Evolutionary conservation across 2,888 invertebrate genomes (phyloP), one percentile per base, ranked within the genome.

Genomic region (Aphodius granarius): DNA sequence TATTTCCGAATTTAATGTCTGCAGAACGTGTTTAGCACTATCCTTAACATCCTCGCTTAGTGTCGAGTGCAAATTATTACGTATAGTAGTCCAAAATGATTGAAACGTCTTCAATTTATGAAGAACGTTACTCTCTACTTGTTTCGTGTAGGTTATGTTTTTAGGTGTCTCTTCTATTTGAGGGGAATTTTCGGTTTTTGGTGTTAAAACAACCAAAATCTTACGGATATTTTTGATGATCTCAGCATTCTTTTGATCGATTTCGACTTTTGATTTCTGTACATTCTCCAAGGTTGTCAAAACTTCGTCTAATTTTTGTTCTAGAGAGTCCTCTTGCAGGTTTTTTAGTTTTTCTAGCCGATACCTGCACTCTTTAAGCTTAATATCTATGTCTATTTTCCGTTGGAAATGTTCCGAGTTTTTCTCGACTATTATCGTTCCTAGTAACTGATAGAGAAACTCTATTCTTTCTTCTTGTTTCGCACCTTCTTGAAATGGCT

Each of bases 401-500:
- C 21, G 19, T 68, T 68, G 68, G 16, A 68, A 68, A 5, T 68
- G 68, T 4, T 68, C 68, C 3, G 68, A 68, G 2, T 68, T 22
- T 21, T 68, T 68, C 21, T 68, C 68, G 9, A 68, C 68, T 13
- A 68, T 68, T 0, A 68, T 22, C 68, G 68, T 68, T n/a, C 68
- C 68, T 13, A 68, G 21, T 5, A 68, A 21, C 22, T 68, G 68
- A 68, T 68, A 68, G n/a, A 68, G 21, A 20, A 68, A 22, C 6
- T 68, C 20, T 68, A 68, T 21, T 20, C 68, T 19, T 6, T 68
- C 68, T 21, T 68, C 68, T 20, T 20, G 68, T 4, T 19, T 20
- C 5, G 9, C n/a, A 19, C 22, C 21, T n/a, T 68, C 20, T 6
- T 9, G n/a, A 43, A 43, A 43, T 2, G 43, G 9, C 13, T 43